Conservation (phyloP, 1,140 invertebrate species). For the Araneus ventricosus region DNA sequence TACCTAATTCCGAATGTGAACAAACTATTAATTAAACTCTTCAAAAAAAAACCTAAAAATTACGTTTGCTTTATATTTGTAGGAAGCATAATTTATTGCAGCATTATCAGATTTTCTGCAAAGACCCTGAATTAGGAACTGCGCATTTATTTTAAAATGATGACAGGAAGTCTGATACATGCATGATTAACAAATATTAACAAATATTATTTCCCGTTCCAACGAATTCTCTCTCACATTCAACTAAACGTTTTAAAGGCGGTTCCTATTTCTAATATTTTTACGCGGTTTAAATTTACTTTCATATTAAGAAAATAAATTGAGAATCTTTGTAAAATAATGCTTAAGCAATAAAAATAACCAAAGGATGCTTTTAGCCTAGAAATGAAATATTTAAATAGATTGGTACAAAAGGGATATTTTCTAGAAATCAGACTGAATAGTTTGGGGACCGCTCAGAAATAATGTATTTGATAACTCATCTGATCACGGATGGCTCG, state of each 20-base stretch:
- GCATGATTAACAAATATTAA: background rate
- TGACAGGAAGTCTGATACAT: background rate
- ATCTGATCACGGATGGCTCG: slow-evolving; percentile 20
- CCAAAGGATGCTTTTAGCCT: background rate
- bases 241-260: background rate
- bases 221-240: background rate
- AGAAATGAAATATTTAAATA: background rate
- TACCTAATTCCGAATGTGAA: background rate
- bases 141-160: background rate
- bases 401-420: background rate
- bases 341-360: background rate
- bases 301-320: background rate
- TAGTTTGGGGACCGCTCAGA: slow-evolving; percentile 31
- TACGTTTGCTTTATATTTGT: background rate
- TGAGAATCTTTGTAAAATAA: background rate
- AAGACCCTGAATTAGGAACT: background rate
- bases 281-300: background rate
- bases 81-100: background rate
- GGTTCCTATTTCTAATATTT: background rate
- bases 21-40: background rate
- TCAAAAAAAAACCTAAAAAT: background rate
- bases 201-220: no score
- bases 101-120: background rate
- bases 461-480: background rate
- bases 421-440: background rate